phyloP scores from a whole-genome alignment of 1,140 invertebrate species.

The Drosophila rhopaloa region DNA sequence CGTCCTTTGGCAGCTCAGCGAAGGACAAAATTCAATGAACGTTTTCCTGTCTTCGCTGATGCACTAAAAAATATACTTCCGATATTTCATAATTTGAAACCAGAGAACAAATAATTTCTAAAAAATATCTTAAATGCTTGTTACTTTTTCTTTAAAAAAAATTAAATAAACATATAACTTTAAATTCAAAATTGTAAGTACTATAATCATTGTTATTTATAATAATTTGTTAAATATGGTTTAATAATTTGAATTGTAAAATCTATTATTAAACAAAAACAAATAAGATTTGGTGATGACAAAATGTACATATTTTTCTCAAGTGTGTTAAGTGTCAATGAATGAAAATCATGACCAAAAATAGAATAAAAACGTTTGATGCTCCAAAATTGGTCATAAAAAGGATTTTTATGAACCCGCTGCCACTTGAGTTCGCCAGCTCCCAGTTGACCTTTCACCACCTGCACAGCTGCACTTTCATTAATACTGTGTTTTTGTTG shows the following conservation, averaged over 20 bases:
- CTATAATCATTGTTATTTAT: too few relatives aligned
- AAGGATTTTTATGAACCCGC: constrained; percentile 40
- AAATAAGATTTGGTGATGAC: too few relatives aligned
- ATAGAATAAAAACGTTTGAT: constrained; percentile 5
- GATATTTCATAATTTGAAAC: background rate
- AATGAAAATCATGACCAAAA: constrained; percentile 12
- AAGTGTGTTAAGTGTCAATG: constrained; percentile 1
- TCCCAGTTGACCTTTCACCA: constrained; percentile 54
- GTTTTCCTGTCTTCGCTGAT: constrained; percentile 20
- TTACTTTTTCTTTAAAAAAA: too few relatives aligned
- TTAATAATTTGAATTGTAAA: too few relatives aligned
- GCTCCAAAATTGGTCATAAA: constrained; percentile 27
- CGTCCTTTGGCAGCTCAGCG: constrained; percentile 69
- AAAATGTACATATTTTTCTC: background rate
- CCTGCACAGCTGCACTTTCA: constrained; percentile 55
- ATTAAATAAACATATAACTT: too few relatives aligned
- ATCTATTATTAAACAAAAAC: too few relatives aligned
- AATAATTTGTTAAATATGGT: too few relatives aligned
- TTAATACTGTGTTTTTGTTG: constrained; percentile 43
- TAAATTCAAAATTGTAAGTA: too few relatives aligned
- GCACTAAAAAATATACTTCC: constrained; percentile 25
- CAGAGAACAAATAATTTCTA: background rate
- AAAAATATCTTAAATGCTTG: too few relatives aligned
- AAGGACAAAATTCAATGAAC: constrained; percentile 80
- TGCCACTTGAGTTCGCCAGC: constrained; percentile 14